Percentiles rank a stretch among this genome's conserved stretches.
phyloP scores from a whole-genome alignment of 2,113 vertebrate genomes.

The Anoplopoma fimbria region DNA sequence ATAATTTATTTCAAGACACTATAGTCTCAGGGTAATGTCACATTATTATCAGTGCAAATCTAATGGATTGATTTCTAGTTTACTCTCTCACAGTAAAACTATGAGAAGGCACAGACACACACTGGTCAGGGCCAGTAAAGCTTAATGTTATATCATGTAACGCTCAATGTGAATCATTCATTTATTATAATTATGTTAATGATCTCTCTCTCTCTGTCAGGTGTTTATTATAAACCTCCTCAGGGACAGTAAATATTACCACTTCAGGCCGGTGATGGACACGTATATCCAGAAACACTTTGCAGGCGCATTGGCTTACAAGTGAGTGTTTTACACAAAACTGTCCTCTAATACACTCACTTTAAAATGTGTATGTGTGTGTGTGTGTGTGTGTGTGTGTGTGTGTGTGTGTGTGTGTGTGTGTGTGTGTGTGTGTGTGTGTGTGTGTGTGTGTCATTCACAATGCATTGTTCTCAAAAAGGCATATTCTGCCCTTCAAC shows the following conservation, averaged over 20 bases:
- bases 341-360: background rate
- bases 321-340: conserved; percentile 82
- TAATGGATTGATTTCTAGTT: background rate
- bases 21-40: background rate
- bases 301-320: conserved; percentile 97
- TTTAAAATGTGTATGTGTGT: background rate
- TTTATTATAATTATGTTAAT: background rate
- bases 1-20: too few relatives aligned
- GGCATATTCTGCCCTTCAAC: too few relatives aligned
- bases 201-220: conserved; percentile 73
- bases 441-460: too few relatives aligned
- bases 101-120: background rate
- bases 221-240: conserved; percentile 99
- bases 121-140: background rate
- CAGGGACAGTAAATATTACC: conserved; percentile 97
- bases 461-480: too few relatives aligned
- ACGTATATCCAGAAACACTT: conserved; percentile 99
- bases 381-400: background rate
- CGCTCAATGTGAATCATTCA: background rate
- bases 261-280: conserved; percentile 98
- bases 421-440: background rate
- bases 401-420: background rate
- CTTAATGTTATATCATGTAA: background rate
- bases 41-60: background rate
- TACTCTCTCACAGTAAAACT: background rate